Evolutionary conservation across 2,888 invertebrate species (phyloP).

Genomic region (Pollenia amentaria): DNA sequence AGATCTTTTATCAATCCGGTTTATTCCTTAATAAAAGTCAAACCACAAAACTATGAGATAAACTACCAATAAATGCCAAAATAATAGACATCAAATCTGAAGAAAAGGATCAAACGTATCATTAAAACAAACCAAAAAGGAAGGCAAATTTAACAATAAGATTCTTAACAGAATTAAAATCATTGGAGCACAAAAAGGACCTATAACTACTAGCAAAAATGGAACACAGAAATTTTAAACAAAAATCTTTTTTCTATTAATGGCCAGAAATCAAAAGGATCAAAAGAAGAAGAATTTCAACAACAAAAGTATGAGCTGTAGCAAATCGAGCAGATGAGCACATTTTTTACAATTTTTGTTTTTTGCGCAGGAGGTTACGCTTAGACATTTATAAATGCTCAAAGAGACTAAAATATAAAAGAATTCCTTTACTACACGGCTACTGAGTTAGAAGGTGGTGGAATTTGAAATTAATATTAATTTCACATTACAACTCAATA

Average conservation of each 20-base stretch:
- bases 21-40: constrained; percentile 51
- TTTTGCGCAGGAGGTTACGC: constrained; percentile 72
- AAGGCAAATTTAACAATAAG: constrained; percentile 38
- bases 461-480: constrained; percentile 57
- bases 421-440: background rate
- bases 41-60: constrained; percentile 66
- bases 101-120: constrained; percentile 39
- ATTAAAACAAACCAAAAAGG: background rate
- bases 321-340: constrained; percentile 70
- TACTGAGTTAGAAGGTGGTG: constrained; percentile 36
- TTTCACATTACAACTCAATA: constrained; percentile 69
- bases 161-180: constrained; percentile 24
- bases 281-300: constrained; percentile 18
- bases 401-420: constrained; percentile 18
- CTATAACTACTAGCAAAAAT: constrained; percentile 41
- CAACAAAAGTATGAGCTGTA: constrained; percentile 40
- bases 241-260: constrained; percentile 26
- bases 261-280: background rate
- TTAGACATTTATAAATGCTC: constrained; percentile 53
- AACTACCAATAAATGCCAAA: constrained; percentile 69
- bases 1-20: background rate
- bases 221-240: constrained; percentile 23
- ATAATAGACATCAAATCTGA: constrained; percentile 64
- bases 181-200: constrained; percentile 46
- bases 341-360: background rate